Base-by-base conservation (phyloP, 2,888 invertebrate species). In the Atrina japonica region DNA sequence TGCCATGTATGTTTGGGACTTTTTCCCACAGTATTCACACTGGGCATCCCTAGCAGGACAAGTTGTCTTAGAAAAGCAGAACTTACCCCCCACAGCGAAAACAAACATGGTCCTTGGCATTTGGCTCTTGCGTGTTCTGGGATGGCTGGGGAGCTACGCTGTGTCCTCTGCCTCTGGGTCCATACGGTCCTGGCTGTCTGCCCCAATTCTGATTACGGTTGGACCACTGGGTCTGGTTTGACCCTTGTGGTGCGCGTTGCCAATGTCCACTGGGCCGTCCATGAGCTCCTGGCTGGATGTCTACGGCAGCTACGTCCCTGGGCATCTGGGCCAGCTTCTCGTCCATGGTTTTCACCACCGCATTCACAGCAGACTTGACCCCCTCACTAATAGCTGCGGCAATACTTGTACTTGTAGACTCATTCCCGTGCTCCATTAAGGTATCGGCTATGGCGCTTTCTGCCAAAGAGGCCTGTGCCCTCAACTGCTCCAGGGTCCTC, bases 71-170 rank as follows among this genome's bases (percentile, higher is more conserved):
- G 18, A 27, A 27, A 40, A 52, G 21, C 30, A 50, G 16, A 35
- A 52, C 63, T 50, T 63, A 63, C 63, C 35, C 29, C n/a, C 63
- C 63, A 63, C 63, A 63, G 40, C 25, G 6, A 2, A 18, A 21
- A 30, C 63, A 63, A 25, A n/a, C 11, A 35, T 35, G 35, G 11
- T 35, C 35, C 11, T 35, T 35, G 6, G 5, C 5, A 11, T 11
- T 35, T 11, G 35, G 35, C 5, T 35, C 35, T 35, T 35, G 35
- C 6, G 35, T 7, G 5, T 5, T 35, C 35, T 11, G 35, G 35
- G 6, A 5, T 35, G 35, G 35, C 35, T 35, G n/a, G 18, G 27
- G 27, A 3, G 29, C n/a, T n/a, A 29, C 27, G 9, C 30, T 18
- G 27, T 53, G 53, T 11, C 29, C 29, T 29, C 35, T 35, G 16